Conservation (phyloP, 2,797 vertebrate species). For the Tangara arthus region DNA sequence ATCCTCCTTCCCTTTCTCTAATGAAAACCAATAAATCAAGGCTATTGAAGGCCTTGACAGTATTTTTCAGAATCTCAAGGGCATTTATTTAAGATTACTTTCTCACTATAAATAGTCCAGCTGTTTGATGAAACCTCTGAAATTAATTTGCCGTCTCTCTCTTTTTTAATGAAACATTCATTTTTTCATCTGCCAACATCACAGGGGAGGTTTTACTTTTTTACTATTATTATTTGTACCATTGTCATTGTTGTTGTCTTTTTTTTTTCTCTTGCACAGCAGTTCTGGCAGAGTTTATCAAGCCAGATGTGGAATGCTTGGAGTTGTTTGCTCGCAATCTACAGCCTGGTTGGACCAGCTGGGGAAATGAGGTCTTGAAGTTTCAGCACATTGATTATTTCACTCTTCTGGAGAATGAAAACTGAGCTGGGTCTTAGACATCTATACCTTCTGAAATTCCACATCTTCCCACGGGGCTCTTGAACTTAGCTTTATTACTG, state of each 20-base stretch:
- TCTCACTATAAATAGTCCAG: slow-evolving; percentile 69
- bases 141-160: slow-evolving; percentile 68
- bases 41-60: slow-evolving; percentile 48
- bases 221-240: slow-evolving; percentile 1
- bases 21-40: slow-evolving; percentile 74
- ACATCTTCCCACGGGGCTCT: background rate
- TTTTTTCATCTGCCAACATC: slow-evolving; percentile 41
- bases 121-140: slow-evolving; percentile 67
- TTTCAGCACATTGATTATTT: slow-evolving; percentile 92
- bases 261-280: slow-evolving; percentile 70
- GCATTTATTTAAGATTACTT: slow-evolving; percentile 68
- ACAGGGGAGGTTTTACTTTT: slow-evolving; percentile 46
- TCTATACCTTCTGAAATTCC: background rate
- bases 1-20: slow-evolving; percentile 61
- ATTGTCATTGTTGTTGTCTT: slow-evolving; percentile 25
- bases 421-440: slow-evolving; percentile 6
- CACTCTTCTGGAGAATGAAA: slow-evolving; percentile 36
- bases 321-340: slow-evolving; percentile 94
- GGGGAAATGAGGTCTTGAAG: slow-evolving; percentile 97
- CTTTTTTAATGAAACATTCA: slow-evolving; percentile 58
- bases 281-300: slow-evolving; percentile 84
- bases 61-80: slow-evolving; percentile 67
- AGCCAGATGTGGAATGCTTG: slow-evolving; percentile 78
- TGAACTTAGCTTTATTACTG: background rate
- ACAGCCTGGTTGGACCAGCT: slow-evolving; percentile 93